Evolutionary conservation across 2,797 vertebrate species (phyloP), one percentile per base, ranked within the genome.

Genomic region (Sebastes aleutianus): DNA sequence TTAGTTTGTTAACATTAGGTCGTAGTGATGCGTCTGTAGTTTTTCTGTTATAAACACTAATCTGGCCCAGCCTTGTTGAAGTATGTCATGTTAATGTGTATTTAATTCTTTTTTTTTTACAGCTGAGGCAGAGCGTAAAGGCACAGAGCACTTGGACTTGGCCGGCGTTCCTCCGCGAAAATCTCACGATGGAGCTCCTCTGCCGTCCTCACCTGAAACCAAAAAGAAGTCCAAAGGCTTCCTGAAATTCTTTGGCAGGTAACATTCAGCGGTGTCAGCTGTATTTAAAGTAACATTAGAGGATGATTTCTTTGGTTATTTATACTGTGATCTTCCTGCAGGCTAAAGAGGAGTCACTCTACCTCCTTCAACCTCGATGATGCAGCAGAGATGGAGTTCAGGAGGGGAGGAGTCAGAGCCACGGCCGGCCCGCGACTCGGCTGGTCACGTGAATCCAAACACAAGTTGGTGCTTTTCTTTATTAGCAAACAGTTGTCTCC

Each of bases 191-290:
- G 87, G 67, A 0, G 93, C 90, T 11, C 86, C 95, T 18, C 92
- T 92, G 1, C 94, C 96, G 1, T 93, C 96, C 0, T 97, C 97
- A 5, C 96, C 97, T 0, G 97, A 99, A 78, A 91, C 95, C 88
- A 99, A 95, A 82, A 99, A 99, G 93, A 99, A 98, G 90, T 92
- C 98, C 57, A 96, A 94, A 81, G 98, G 98, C 26, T 96, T 99
- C 74, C 97, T 91, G 95, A 98, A 95, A 79, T 94, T 99, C 73
- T 98, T 99, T 66, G 98, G 98, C 91, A 98, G 93, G 99, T 98
- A 90, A 96, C 4, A 0, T 3, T 14, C 4, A 3, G 92, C 1
- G 1, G n/a, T 13, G 9, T 31, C 29, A 1, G n/a, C 16, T 2
- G n/a, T 6, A 1, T 36, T 64, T 26, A 3, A 67, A 14, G 4